phyloP scores from a whole-genome alignment of 2,888 invertebrate genomes.

The Rhabditophanes sp. region DNA sequence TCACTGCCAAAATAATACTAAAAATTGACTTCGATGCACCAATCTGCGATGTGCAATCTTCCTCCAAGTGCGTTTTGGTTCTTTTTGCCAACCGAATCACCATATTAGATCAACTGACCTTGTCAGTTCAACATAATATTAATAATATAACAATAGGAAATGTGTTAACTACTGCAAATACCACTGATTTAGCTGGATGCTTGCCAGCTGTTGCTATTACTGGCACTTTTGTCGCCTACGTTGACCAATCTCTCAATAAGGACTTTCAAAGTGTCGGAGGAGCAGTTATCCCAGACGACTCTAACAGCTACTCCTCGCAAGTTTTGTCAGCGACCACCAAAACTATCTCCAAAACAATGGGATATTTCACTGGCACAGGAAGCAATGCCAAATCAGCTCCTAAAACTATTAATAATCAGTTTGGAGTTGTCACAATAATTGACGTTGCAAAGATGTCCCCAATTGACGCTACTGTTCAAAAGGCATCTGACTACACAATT shows the following conservation, averaged over 20 bases:
- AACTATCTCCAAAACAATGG: conserved; percentile 1
- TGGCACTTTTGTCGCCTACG: conserved; percentile 17
- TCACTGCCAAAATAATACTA: conserved; percentile 45
- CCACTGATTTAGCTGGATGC: neutral
- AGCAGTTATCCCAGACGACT: conserved; percentile 45
- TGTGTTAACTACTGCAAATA: neutral
- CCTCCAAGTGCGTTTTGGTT: conserved; percentile 8
- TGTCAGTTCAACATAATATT: no score
- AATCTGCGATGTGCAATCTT: conserved; percentile 13
- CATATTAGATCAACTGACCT: no score
- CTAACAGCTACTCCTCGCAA: no score
- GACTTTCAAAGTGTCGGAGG: conserved; percentile 46
- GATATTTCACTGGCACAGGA: neutral
- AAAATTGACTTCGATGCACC: conserved; percentile 14
- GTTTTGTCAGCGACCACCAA: no score
- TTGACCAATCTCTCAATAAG: conserved; percentile 13
- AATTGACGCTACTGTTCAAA: conserved; percentile 9
- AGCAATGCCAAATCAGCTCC: neutral
- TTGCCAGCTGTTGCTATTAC: conserved; percentile 4
- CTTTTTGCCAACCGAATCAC: no score
- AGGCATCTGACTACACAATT: conserved; percentile 8
- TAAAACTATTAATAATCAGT: conserved; percentile 2
- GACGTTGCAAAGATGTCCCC: conserved; percentile 11
- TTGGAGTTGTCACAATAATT: conserved; percentile 20
- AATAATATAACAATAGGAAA: no score